Conservation (phyloP, 2,797 vertebrate genomes). For the Pangasius larnaudii region DNA sequence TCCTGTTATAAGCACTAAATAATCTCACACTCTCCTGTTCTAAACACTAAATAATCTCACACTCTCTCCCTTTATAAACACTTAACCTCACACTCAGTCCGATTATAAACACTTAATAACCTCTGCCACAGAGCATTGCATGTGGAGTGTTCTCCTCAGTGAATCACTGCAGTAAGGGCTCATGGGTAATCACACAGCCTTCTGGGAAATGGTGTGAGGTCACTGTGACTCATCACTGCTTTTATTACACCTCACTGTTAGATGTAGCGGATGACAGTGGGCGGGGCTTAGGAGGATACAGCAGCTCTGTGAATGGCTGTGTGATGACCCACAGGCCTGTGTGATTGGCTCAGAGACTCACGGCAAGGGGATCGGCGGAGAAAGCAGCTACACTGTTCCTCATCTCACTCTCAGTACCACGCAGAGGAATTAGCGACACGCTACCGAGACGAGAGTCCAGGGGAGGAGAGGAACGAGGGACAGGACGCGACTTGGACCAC, state of each 20-base stretch:
- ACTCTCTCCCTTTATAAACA: neutral
- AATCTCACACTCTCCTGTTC: neutral
- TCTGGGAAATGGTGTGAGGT: neutral
- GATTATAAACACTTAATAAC: neutral
- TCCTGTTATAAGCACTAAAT: neutral
- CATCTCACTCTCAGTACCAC: conserved; percentile 95
- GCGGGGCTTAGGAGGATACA: neutral
- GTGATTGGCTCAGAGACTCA: conserved; percentile 83
- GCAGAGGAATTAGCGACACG: conserved; percentile 89
- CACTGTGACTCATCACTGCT: neutral
- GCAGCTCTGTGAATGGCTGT: conserved; percentile 43
- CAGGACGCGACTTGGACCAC: conserved; percentile 67
- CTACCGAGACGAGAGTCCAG: conserved; percentile 85
- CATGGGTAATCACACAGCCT: conserved; percentile 54
- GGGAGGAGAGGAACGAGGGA: conserved; percentile 65
- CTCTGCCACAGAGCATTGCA: neutral
- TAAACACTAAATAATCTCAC: neutral
- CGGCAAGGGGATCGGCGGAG: conserved; percentile 83
- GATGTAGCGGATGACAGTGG: neutral
- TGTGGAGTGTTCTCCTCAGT: conserved; percentile 44
- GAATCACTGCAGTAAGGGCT: conserved; percentile 66
- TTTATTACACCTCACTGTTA: neutral
- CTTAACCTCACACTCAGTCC: neutral
- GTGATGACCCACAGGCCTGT: conserved; percentile 50
- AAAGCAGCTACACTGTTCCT: conserved; percentile 93